Conservation (phyloP, 1,140 invertebrate species). For the Palaemon carinicauda region DNA sequence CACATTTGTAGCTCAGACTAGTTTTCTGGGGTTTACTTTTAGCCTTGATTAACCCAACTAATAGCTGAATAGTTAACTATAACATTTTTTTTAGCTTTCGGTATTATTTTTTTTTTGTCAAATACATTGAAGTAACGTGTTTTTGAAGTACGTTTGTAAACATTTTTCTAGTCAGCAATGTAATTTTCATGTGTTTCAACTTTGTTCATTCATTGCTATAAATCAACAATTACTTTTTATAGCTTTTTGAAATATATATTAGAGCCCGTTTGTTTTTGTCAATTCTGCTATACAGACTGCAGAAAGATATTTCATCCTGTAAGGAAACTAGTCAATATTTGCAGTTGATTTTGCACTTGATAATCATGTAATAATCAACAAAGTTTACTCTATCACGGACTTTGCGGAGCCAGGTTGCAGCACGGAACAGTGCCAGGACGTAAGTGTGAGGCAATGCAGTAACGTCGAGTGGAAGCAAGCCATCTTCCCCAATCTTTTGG, state of each 20-base stretch:
- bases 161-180: too few species aligned
- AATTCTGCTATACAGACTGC: neutral
- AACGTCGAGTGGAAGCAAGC: slow-evolving; percentile 43
- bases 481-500: slow-evolving; percentile 44
- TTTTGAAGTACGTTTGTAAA: too few species aligned
- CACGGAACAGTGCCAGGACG: slow-evolving; percentile 44
- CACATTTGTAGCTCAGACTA: neutral
- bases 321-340: neutral
- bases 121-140: too few species aligned
- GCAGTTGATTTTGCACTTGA: too few species aligned
- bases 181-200: too few species aligned
- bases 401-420: slow-evolving; percentile 27
- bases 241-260: neutral
- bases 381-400: neutral
- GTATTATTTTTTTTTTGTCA: neutral
- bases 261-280: neutral
- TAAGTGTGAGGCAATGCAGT: slow-evolving; percentile 42
- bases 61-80: neutral
- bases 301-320: neutral
- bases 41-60: slow-evolving; percentile 12
- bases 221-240: neutral
- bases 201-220: neutral
- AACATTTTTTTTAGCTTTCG: neutral
- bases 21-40: neutral
- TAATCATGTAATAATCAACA: neutral